Evolutionary conservation across 2,797 vertebrate genomes (phyloP).

Genomic region (Hyperoplus immaculatus): DNA sequence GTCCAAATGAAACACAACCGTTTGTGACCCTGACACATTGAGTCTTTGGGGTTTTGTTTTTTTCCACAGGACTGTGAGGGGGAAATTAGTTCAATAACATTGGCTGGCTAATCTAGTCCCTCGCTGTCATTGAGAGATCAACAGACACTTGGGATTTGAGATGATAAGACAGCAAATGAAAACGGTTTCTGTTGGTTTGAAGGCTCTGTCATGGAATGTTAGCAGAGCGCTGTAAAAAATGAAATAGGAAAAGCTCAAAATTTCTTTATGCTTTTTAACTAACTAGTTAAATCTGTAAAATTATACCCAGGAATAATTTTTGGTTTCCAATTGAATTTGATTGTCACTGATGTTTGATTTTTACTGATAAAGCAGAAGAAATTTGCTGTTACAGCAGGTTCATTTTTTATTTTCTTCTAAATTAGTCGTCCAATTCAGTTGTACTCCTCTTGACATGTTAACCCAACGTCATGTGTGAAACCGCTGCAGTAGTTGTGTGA

Average conservation of each 20-base stretch:
- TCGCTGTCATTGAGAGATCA: background rate
- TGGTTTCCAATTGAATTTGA: background rate
- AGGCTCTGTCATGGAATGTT: background rate
- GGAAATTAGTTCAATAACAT: background rate
- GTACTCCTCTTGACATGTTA: too few species aligned
- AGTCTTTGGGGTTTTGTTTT: background rate
- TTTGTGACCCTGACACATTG: background rate
- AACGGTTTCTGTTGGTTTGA: background rate
- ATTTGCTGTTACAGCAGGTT: background rate
- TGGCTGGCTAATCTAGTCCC: background rate
- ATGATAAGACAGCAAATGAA: background rate
- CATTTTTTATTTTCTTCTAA: too few species aligned
- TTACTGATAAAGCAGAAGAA: background rate
- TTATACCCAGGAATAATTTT: background rate
- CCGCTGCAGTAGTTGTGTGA: too few species aligned
- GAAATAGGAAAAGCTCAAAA: background rate
- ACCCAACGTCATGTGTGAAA: too few species aligned
- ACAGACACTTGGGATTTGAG: background rate
- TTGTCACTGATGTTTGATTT: background rate
- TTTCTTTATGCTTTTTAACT: background rate
- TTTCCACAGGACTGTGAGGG: background rate
- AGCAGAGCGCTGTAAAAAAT: background rate
- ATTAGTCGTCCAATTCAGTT: too few species aligned
- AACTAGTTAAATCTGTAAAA: background rate
- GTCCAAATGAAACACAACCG: background rate